phyloP scores from a whole-genome alignment of 1,140 invertebrate species.

The Drosophila arawakana region DNA sequence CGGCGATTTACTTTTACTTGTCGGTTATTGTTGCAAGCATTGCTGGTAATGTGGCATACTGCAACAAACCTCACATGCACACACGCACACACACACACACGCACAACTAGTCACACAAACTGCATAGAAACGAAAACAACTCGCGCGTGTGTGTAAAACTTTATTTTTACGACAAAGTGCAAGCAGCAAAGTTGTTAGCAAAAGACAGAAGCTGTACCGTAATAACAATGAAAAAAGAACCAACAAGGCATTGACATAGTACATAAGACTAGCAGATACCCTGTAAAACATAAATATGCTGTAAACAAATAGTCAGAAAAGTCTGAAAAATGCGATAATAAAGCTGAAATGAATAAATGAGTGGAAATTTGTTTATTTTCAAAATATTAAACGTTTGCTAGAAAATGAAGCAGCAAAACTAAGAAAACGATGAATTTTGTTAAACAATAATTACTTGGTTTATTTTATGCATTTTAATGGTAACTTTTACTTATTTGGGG shows the following conservation, averaged over 20 bases:
- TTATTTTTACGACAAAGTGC: constrained; percentile 82
- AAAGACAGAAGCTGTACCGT: constrained; percentile 56
- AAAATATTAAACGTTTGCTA: not conserved
- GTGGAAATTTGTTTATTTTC: too few species aligned
- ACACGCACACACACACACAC: constrained; percentile 13
- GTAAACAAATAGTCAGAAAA: not conserved
- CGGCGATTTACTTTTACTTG: not conserved
- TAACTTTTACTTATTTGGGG: too few species aligned
- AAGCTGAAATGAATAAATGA: too few species aligned
- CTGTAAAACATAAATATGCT: constrained; percentile 1
- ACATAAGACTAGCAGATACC: not conserved
- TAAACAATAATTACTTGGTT: too few species aligned
- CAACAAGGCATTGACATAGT: not conserved
- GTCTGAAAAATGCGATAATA: too few species aligned
- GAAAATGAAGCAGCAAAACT: not conserved
- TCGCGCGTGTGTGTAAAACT: constrained; percentile 78
- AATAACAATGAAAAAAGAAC: constrained; percentile 33
- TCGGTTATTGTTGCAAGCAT: constrained; percentile 48
- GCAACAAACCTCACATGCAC: constrained; percentile 37
- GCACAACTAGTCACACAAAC: constrained; percentile 56
- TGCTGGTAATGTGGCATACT: constrained; percentile 68
- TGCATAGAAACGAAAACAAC: constrained; percentile 72
- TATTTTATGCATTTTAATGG: too few species aligned
- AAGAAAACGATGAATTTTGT: too few species aligned
- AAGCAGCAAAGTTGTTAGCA: constrained; percentile 77